Conservation (phyloP, 2,113 vertebrate species). For the Mionectes macconnelli region DNA sequence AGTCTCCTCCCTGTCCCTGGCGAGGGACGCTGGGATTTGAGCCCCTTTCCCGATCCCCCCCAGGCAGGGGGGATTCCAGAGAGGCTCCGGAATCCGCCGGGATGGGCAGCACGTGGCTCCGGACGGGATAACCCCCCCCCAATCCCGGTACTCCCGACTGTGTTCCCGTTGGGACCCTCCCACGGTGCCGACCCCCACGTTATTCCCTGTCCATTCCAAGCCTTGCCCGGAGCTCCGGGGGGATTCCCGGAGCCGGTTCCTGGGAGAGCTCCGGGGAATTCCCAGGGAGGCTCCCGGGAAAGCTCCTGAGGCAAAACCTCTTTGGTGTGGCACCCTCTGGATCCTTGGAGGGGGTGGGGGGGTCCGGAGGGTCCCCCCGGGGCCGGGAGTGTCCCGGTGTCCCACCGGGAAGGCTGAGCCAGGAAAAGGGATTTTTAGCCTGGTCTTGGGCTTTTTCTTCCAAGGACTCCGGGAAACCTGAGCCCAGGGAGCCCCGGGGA, state of each 20-base stretch:
- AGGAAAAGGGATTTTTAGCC: background rate
- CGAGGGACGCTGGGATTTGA: background rate
- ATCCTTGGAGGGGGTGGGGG: background rate
- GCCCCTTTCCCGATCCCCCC: background rate
- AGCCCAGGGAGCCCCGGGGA: background rate
- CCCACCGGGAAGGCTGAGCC: too few species aligned
- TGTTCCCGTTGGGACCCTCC: background rate
- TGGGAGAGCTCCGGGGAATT: background rate
- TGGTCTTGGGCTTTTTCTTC: background rate
- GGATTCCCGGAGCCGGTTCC: background rate
- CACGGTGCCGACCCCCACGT: background rate
- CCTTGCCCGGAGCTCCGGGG: background rate
- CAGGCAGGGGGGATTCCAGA: background rate
- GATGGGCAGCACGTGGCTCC: background rate
- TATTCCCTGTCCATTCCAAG: background rate
- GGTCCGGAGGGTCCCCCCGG: too few species aligned
- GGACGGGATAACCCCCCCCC: background rate
- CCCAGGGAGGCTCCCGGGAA: background rate
- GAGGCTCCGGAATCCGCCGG: background rate
- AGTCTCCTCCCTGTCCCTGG: background rate
- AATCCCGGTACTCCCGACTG: background rate
- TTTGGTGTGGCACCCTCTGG: background rate
- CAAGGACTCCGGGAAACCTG: background rate
- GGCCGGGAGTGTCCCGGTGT: background rate
- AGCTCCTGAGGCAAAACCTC: background rate